These are phyloP conservation scores for Anabas testudineus DNA, from an alignment of 2,797 vertebrate species.

Conservation along the genomic window DNA sequence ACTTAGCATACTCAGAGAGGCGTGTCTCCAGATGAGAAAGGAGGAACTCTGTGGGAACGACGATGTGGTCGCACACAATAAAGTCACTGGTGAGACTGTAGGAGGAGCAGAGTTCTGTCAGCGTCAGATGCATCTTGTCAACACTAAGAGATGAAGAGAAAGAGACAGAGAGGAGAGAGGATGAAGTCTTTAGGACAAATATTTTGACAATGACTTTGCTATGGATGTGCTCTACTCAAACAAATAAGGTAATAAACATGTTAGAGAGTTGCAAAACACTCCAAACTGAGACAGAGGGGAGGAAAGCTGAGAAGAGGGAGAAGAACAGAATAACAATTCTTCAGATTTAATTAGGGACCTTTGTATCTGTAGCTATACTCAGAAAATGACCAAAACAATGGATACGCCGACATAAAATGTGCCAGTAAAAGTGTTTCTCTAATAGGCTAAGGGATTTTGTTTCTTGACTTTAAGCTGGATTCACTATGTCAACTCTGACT, in stretches of 20 bases:
- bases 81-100: conserved; percentile 86
- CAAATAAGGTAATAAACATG: conserved; percentile 42
- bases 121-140: conserved; percentile 92
- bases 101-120: conserved; percentile 89
- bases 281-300: conserved; percentile 24
- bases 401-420: conserved; percentile 14
- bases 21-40: conserved; percentile 89
- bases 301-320: conserved; percentile 14
- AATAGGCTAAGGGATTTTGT: conserved; percentile 4
- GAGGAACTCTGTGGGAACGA: conserved; percentile 92
- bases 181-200: conserved; percentile 37
- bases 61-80: conserved; percentile 86
- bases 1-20: conserved; percentile 86
- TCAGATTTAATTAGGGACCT: conserved; percentile 28
- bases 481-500: conserved; percentile 9
- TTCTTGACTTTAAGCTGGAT: conserved; percentile 13
- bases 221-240: conserved; percentile 19
- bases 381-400: conserved; percentile 21
- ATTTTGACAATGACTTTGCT: conserved; percentile 47
- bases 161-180: conserved; percentile 18
- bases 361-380: conserved; percentile 13
- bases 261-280: conserved; percentile 20
- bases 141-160: conserved; percentile 78
- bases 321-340: conserved; percentile 32
- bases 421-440: not conserved